Conservation (phyloP, 1,140 invertebrate genomes). For the Anastrepha ludens region DNA sequence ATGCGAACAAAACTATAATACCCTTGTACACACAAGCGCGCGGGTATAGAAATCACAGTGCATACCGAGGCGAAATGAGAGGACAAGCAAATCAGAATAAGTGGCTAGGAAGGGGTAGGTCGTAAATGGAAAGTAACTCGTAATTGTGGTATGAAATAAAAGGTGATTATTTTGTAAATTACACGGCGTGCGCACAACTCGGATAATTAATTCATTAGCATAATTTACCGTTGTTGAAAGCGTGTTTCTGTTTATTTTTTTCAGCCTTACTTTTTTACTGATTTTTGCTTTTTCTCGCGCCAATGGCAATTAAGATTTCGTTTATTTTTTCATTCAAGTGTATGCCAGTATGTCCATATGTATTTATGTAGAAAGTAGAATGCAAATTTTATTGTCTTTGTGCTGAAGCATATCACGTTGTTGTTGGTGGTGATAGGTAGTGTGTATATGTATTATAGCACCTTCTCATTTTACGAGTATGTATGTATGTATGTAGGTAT, state of each 20-base stretch:
- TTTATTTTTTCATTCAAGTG: not conserved
- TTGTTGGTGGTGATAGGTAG: not conserved
- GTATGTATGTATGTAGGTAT: not conserved
- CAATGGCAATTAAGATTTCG: conserved; percentile 33
- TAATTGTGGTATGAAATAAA: conserved; percentile 49
- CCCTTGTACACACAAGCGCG: too few species aligned
- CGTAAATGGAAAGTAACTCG: conserved; percentile 41
- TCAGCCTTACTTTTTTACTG: not conserved
- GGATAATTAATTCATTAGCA: conserved; percentile 51
- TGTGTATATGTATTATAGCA: not conserved
- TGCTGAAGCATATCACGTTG: not conserved
- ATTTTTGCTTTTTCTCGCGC: conserved; percentile 36
- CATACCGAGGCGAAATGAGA: not conserved
- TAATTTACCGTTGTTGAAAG: conserved; percentile 50
- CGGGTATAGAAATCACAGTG: not conserved
- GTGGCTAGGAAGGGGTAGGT: conserved; percentile 18
- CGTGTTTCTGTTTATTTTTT: not conserved
- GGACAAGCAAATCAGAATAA: conserved; percentile 44
- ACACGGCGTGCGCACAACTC: conserved; percentile 50
- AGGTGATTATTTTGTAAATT: conserved; percentile 52
- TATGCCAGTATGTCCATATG: not conserved
- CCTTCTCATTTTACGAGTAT: not conserved
- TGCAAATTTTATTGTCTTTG: not conserved
- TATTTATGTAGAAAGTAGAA: not conserved
- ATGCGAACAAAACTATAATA: too few species aligned